Evolutionary conservation across 2,888 invertebrate species (phyloP).

Genomic region (Netelia fuscicornis): DNA sequence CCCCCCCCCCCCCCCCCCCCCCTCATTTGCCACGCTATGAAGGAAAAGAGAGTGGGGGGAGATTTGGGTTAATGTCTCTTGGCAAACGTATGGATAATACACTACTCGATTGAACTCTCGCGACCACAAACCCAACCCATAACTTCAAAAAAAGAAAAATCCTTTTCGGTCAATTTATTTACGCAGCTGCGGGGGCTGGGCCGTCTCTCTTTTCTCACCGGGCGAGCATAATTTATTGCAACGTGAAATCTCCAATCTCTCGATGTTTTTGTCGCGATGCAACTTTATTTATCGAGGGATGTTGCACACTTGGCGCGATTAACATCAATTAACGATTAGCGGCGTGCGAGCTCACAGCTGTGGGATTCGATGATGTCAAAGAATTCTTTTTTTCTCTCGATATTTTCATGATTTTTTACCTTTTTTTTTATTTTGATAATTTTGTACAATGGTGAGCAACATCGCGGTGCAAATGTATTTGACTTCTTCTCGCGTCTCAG

Average conservation of each 20-base stretch:
- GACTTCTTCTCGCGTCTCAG: background rate
- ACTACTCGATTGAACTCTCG: slow-evolving; percentile 61
- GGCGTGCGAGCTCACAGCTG: too few species aligned
- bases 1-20: slow-evolving; percentile 55
- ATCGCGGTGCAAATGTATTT: background rate
- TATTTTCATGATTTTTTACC: too few species aligned
- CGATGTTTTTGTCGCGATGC: too few species aligned
- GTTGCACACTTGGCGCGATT: too few species aligned
- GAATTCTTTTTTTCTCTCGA: too few species aligned
- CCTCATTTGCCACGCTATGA: background rate
- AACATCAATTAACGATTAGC: too few species aligned
- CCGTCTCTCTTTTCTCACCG: slow-evolving; percentile 4
- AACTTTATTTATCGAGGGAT: slow-evolving; percentile 21
- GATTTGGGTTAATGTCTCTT: slow-evolving; percentile 79
- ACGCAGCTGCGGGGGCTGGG: slow-evolving; percentile 48
- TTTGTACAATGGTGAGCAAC: too few species aligned
- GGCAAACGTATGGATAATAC: slow-evolving; percentile 70
- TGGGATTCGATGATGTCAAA: too few species aligned
- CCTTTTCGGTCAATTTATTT: slow-evolving; percentile 63
- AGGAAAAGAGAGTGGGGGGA: slow-evolving; percentile 6
- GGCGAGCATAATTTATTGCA: slow-evolving; percentile 36
- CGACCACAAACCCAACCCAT: slow-evolving; percentile 51
- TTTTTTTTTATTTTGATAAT: too few species aligned
- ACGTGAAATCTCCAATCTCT: slow-evolving; percentile 19
- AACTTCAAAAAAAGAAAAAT: slow-evolving; percentile 31